A percentile compares a stretch with the other conserved stretches of the same genome.
Evolutionary conservation across 1,140 invertebrate species (phyloP).

Genomic region (Drosophila willistoni): DNA sequence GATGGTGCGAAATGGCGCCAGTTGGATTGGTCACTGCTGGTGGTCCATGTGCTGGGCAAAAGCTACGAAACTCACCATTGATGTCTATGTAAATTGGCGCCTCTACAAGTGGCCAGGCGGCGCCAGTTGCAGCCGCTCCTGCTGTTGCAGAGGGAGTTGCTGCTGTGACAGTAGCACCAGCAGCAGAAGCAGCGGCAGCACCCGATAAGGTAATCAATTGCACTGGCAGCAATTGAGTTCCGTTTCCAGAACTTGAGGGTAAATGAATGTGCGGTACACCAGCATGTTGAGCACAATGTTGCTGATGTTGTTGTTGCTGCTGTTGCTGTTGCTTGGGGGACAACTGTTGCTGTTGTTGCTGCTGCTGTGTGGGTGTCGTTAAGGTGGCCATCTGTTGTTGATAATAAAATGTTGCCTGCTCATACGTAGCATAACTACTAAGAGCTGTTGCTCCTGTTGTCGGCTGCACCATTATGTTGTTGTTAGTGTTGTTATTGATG

Average conservation of each 20-base stretch:
- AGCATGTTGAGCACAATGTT: slow-evolving; percentile 63
- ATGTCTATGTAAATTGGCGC: slow-evolving; percentile 77
- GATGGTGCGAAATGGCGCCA: slow-evolving; percentile 62
- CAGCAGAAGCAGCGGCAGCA: slow-evolving; percentile 30
- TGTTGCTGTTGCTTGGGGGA: slow-evolving; percentile 55
- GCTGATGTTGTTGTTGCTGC: slow-evolving; percentile 43
- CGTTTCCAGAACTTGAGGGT: slow-evolving; percentile 42
- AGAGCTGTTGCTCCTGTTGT: slow-evolving; percentile 37
- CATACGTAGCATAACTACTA: slow-evolving; percentile 54
- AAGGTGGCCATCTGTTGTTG: slow-evolving; percentile 56
- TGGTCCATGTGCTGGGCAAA: slow-evolving; percentile 78
- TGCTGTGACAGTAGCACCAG: slow-evolving; percentile 34
- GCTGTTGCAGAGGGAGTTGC: slow-evolving; percentile 31
- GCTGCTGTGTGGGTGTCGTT: slow-evolving; percentile 49
- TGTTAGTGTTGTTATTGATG: slow-evolving; percentile 37
- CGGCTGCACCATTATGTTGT: slow-evolving; percentile 34
- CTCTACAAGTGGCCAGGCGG: slow-evolving; percentile 73
- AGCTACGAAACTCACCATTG: slow-evolving; percentile 77
- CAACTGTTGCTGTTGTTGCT: slow-evolving; percentile 59
- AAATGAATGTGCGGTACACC: slow-evolving; percentile 72
- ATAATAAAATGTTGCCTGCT: slow-evolving; percentile 75
- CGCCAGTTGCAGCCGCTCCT: slow-evolving; percentile 32
- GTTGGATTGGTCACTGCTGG: slow-evolving; percentile 50
- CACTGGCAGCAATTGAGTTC: slow-evolving; percentile 56
- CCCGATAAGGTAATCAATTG: slow-evolving; percentile 69